These are phyloP conservation scores for Tromatobia lineatoria DNA, from an alignment of 2,888 invertebrate genomes.

Conservation along the genomic window DNA sequence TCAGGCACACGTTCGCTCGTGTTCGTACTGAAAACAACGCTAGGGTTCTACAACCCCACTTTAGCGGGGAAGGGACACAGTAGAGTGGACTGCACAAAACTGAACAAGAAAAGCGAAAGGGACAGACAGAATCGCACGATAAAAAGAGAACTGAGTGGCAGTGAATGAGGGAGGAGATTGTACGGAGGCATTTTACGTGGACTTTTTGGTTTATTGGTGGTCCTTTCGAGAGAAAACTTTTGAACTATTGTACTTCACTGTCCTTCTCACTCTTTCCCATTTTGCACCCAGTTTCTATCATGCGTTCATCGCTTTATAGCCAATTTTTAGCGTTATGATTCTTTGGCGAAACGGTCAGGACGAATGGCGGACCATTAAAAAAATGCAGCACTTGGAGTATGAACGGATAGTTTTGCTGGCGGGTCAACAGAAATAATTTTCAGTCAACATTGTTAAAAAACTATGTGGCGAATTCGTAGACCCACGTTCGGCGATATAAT, in stretches of 20 bases:
- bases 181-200: conserved; percentile 25
- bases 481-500: too few relatives aligned
- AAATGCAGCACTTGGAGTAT: too few relatives aligned
- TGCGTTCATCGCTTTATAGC: not conserved
- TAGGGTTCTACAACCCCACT: not conserved
- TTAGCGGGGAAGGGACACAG: not conserved
- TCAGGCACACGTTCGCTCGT: conserved; percentile 11
- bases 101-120: not conserved
- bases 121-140: conserved; percentile 7
- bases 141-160: not conserved
- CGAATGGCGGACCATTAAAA: too few relatives aligned
- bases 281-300: not conserved
- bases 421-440: too few relatives aligned
- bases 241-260: not conserved
- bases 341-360: not conserved
- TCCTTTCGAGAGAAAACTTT: not conserved
- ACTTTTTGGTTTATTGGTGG: not conserved
- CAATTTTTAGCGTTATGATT: not conserved
- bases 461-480: too few relatives aligned
- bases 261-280: not conserved
- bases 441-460: too few relatives aligned
- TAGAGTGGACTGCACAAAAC: not conserved
- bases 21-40: conserved; percentile 12
- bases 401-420: too few relatives aligned
- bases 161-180: conserved; percentile 54